Conservation (phyloP, 35 echinoderm and acorn worm species). For the Heliocidaris erythrogramma region DNA sequence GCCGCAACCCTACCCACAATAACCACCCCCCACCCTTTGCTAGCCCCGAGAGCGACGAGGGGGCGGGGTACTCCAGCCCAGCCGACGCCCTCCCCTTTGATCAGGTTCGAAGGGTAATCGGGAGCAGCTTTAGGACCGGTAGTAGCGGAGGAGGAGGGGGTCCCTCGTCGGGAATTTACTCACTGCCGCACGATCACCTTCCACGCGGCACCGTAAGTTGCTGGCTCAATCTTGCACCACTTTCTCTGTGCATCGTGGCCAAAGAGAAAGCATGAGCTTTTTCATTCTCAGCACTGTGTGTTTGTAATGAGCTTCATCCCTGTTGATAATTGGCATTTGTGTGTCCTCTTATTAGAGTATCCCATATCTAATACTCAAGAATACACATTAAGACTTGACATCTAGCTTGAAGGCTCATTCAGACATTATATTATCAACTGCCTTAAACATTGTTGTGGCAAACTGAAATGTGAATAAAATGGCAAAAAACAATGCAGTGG, state of each 20-base stretch:
- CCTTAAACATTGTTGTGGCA: too few relatives aligned
- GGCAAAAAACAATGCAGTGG: too few relatives aligned
- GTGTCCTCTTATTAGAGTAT: neutral
- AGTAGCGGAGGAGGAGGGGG: neutral
- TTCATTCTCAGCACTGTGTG: neutral
- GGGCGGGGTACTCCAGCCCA: constrained; percentile 50
- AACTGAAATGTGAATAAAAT: too few relatives aligned
- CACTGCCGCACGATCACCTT: constrained; percentile 59
- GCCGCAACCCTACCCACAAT: neutral
- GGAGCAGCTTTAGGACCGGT: constrained; percentile 10
- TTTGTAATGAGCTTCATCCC: neutral
- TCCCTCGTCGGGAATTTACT: constrained; percentile 43
- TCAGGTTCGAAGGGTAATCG: neutral
- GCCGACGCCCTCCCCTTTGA: constrained; percentile 50
- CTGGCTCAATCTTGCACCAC: neutral
- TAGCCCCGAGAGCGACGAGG: constrained; percentile 54
- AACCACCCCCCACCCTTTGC: constrained; percentile 27
- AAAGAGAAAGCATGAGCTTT: neutral
- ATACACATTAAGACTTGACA: neutral
- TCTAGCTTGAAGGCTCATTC: too few relatives aligned
- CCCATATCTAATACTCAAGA: neutral
- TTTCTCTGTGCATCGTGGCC: neutral
- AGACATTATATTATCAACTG: too few relatives aligned
- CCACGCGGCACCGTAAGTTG: constrained; percentile 47
- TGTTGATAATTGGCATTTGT: neutral